phyloP scores from a whole-genome alignment of 53 echinoderm and acorn worm genomes.

The Patiria pectinifera region DNA sequence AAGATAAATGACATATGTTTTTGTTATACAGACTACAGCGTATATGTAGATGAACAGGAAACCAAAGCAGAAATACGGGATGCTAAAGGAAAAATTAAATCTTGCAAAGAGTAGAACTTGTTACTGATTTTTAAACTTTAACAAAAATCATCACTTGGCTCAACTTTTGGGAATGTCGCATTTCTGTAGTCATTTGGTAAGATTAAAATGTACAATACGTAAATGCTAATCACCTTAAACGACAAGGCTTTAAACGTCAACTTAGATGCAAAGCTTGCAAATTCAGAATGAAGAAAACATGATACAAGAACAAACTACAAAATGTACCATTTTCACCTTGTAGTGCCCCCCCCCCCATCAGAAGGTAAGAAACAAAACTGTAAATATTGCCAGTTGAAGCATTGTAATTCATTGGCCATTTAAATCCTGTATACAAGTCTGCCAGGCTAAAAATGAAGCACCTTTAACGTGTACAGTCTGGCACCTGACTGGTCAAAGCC shows the following conservation, averaged over 20 bases:
- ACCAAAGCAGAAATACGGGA: neutral
- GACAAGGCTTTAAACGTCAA: neutral
- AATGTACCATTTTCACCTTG: neutral
- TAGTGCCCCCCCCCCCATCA: neutral
- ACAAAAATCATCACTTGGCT: neutral
- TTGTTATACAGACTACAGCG: neutral
- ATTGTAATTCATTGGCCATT: neutral
- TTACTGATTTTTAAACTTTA: neutral
- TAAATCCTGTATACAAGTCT: neutral
- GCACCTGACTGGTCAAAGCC: neutral
- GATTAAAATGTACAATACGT: neutral
- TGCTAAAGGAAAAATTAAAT: neutral
- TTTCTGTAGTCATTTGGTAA: conserved; percentile 16
- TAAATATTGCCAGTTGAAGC: too few relatives aligned
- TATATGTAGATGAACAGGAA: neutral
- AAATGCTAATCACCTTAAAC: conserved; percentile 6
- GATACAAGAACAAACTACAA: neutral
- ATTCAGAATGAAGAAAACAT: neutral
- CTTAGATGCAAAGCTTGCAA: neutral
- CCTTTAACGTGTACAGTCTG: neutral
- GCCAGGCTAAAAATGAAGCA: neutral
- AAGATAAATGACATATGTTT: neutral
- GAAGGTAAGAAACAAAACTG: neutral
- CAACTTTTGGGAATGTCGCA: conserved; percentile 22
- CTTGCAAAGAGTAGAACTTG: neutral